These are phyloP conservation scores for Lasioglossum morio DNA, from an alignment of 2,888 invertebrate genomes.

Conservation along the genomic window DNA sequence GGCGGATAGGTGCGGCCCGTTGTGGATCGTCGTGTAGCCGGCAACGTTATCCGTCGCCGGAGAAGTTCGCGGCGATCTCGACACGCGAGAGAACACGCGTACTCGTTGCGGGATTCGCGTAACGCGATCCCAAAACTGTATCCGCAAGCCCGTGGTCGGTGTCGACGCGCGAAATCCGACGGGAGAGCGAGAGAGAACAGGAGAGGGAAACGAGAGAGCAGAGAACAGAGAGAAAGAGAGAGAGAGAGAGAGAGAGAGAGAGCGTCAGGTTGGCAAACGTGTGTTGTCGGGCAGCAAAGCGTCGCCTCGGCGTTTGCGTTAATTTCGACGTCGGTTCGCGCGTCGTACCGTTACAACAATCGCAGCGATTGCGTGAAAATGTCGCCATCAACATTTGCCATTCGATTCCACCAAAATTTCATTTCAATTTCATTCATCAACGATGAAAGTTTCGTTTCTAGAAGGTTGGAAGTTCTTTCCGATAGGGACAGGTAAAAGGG, in stretches of 20 bases:
- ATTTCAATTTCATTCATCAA: too few species aligned
- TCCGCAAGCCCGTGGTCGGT: slow-evolving; percentile 66
- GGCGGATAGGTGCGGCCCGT: neutral
- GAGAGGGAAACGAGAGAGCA: neutral
- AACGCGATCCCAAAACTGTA: slow-evolving; percentile 65
- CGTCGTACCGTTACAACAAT: slow-evolving; percentile 65
- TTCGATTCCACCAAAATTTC: too few species aligned
- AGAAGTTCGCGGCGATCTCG: slow-evolving; percentile 26
- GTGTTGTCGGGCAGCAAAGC: slow-evolving; percentile 38
- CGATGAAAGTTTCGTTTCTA: too few species aligned
- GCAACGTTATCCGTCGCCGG: slow-evolving; percentile 51
- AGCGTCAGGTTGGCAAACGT: neutral
- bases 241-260: neutral
- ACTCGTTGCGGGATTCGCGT: slow-evolving; percentile 62
- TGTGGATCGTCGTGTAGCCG: slow-evolving; percentile 44
- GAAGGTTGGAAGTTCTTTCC: too few species aligned
- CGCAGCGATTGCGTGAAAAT: slow-evolving; percentile 58
- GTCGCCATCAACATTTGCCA: too few species aligned
- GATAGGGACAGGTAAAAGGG: too few species aligned
- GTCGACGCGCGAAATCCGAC: slow-evolving; percentile 56
- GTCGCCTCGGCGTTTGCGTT: slow-evolving; percentile 54
- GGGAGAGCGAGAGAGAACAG: neutral
- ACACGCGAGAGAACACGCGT: slow-evolving; percentile 53
- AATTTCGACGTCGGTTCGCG: slow-evolving; percentile 69
- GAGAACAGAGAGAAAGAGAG: too few species aligned